A percentile compares a stretch with the other conserved stretches of the same genome.
These are phyloP conservation scores for Coccyzus lansbergi DNA, from an alignment of 2,797 vertebrate species.

Conservation along the genomic window DNA sequence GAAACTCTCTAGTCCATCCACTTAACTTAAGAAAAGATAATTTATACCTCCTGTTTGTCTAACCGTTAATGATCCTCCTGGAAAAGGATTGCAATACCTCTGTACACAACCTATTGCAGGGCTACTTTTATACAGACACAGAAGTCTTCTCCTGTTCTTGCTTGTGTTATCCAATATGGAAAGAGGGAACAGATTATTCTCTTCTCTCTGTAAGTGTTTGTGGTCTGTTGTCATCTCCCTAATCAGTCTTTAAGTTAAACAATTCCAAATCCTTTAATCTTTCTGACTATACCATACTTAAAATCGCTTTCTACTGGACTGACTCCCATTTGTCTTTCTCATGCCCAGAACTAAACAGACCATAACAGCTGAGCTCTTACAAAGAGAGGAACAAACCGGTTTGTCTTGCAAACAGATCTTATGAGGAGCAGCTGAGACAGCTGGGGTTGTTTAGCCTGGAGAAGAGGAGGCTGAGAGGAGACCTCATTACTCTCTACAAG, in stretches of 20 bases:
- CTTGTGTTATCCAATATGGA: neutral
- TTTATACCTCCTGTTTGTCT: neutral
- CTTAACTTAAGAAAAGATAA: neutral
- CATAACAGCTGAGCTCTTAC: neutral
- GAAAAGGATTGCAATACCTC: neutral
- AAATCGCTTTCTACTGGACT: neutral
- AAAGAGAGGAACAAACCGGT: neutral
- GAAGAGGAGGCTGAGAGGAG: too few relatives aligned
- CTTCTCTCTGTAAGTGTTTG: neutral
- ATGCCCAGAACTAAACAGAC: neutral
- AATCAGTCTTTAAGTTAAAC: neutral
- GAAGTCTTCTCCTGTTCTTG: neutral
- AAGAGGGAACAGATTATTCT: neutral
- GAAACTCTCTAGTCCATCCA: neutral
- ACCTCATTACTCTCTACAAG: too few relatives aligned
- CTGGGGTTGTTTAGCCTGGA: too few relatives aligned
- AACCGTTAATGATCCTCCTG: neutral
- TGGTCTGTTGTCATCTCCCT: neutral
- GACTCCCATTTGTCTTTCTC: neutral
- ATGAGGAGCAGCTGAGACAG: too few relatives aligned
- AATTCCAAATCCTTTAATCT: neutral
- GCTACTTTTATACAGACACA: neutral
- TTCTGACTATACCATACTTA: neutral
- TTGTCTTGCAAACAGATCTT: neutral
- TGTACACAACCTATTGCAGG: neutral